A percentile compares a stretch with the other conserved stretches of the same genome.
Conservation (phyloP, 2,888 invertebrate genomes). For the Oscheius sp. region DNA sequence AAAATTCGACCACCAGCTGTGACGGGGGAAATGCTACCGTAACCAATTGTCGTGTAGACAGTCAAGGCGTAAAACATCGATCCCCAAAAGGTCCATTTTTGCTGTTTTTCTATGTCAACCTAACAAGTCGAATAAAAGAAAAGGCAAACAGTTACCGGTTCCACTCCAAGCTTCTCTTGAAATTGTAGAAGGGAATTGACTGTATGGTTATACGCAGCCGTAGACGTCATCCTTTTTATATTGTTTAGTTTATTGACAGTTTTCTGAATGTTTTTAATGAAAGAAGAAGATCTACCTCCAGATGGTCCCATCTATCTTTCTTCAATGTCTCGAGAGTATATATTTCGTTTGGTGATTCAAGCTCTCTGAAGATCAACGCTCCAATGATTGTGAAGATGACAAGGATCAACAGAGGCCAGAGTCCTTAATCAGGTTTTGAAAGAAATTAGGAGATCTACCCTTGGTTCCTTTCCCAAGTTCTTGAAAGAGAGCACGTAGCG, state of each 20-base stretch:
- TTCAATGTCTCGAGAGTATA: constrained; percentile 53
- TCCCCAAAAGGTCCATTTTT: constrained; percentile 61
- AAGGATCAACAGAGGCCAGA: constrained; percentile 55
- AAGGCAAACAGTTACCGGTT: constrained; percentile 18
- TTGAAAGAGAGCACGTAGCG: constrained; percentile 7
- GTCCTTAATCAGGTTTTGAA: constrained; percentile 29
- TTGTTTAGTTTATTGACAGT: constrained; percentile 62
- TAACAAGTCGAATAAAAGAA: not conserved
- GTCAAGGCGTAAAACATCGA: constrained; percentile 67
- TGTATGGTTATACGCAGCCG: constrained; percentile 64
- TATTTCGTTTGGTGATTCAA: constrained; percentile 64
- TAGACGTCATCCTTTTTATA: constrained; percentile 56
- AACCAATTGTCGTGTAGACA: constrained; percentile 74
- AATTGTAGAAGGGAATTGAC: constrained; percentile 53
- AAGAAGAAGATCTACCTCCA: constrained; percentile 47
- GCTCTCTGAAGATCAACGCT: constrained; percentile 54
- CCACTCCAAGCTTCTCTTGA: constrained; percentile 59
- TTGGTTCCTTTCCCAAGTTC: constrained; percentile 30
- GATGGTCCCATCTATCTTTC: constrained; percentile 52
- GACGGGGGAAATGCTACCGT: constrained; percentile 66
- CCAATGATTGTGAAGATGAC: constrained; percentile 61
- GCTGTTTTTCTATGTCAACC: constrained; percentile 49
- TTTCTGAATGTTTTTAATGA: constrained; percentile 44
- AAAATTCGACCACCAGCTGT: constrained; percentile 61
- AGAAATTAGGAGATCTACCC: constrained; percentile 4